phyloP scores from a whole-genome alignment of 2,797 vertebrate species.

The Rhyacichthys aspro region DNA sequence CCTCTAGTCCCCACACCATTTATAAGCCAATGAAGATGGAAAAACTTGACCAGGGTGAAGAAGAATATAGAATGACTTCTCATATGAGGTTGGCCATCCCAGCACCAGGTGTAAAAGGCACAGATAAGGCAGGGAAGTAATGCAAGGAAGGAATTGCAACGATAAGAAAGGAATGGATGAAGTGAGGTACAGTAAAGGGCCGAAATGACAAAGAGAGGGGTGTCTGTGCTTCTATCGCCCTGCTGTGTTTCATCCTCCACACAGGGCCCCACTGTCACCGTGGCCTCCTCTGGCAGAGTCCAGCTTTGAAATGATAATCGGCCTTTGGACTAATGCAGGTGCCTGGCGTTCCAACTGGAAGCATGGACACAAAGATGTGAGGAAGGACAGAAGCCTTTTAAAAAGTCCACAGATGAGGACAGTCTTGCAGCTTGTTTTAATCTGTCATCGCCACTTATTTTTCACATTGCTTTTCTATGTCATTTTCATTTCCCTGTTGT shows the following conservation, averaged over 20 bases:
- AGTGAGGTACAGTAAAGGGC: constrained; percentile 44
- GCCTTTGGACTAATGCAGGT: constrained; percentile 75
- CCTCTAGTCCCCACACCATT: constrained; percentile 51
- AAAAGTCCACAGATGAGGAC: constrained; percentile 65
- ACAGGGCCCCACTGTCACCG: constrained; percentile 60
- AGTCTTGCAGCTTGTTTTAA: constrained; percentile 61
- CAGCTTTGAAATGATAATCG: constrained; percentile 83
- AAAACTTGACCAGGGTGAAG: constrained; percentile 46
- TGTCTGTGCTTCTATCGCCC: constrained; percentile 56
- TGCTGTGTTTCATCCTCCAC: constrained; percentile 63
- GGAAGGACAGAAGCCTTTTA: constrained; percentile 65
- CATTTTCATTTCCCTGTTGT: no score
- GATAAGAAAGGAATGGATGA: constrained; percentile 59
- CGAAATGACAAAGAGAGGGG: constrained; percentile 37
- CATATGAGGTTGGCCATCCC: constrained; percentile 34
- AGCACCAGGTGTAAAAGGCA: constrained; percentile 64
- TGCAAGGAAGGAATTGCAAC: constrained; percentile 26
- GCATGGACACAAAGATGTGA: constrained; percentile 61
- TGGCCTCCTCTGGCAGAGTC: constrained; percentile 60
- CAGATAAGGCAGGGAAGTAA: constrained; percentile 59
- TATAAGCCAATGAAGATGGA: constrained; percentile 64
- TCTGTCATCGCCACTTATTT: constrained; percentile 40
- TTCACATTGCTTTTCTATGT: constrained; percentile 48
- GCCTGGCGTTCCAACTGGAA: constrained; percentile 51
- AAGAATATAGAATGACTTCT: constrained; percentile 38